Base-by-base conservation (phyloP, 2,113 vertebrate genomes). In the Grammomys surdaster region DNA sequence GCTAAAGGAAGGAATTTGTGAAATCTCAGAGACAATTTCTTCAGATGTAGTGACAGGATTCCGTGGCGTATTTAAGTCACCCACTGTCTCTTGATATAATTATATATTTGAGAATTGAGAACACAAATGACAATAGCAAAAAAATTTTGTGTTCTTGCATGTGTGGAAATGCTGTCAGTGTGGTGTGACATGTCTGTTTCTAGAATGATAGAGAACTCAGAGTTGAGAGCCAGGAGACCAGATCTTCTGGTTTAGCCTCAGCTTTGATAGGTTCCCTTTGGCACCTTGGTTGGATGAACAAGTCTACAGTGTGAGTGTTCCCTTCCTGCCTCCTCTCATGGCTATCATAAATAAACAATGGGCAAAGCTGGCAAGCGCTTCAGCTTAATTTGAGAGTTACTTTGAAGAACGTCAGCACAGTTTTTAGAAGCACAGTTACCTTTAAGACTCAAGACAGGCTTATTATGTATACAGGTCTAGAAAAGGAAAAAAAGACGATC, bases 1-100 rank as follows among this genome's bases (percentile, higher is more conserved):
- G 67, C n/a, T 92, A n/a, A 19, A 72, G 54, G 11, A 3, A 10
- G 48, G 80, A 88, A 76, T 90, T 91, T 72, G 0, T 5, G 54
- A 93, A 65, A 40, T 10, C n/a, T n/a, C 56, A 88, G 95, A 91
- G 91, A 48, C 51, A 22, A 26, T 92, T 86, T 84, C 51, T 56
- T 54, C 65, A 92, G 78, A 12, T 40, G 40, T 73, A 56, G n/a
- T 16, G 54, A 77, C 33, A 73, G 58, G 12, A 6, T 63, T 94
- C 85, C 89, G 56, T 40, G 86, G 63, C 26, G 70, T 95, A 69
- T 84, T 91, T 58, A 78, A 69, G 88, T 51, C 88, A 72, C 17
- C 13, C 2, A 4, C 7, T 5, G 7, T 2, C 7, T 67, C 86
- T 16, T 51, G 56, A 43, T 90, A 22, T 51, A 46, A 56, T 63